Evolutionary conservation across 64 coral and sea anemone species (phyloP), one percentile per base, ranked within the genome.

Genomic region (Montipora efflorescens): DNA sequence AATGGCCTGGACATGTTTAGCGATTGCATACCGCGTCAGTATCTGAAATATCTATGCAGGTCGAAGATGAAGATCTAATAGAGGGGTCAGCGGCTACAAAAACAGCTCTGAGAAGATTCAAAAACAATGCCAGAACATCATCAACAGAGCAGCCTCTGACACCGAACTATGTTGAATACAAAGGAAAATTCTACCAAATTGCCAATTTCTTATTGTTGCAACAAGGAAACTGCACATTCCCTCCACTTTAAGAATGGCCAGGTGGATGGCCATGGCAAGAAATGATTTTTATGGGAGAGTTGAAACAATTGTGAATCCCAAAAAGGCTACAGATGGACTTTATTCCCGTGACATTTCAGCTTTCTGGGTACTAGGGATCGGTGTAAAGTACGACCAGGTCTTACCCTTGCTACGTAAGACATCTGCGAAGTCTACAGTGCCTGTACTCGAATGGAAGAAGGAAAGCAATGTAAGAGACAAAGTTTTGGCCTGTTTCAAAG

Each of bases 381-480:
- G 76, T 78, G 15, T 78, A 47, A 78, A 47, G 18, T 78, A 15
- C 76, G 76, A 15, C 48, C 18, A 49, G 47, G 76, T 78, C 12
- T 78, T 78, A 47, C 76, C 46, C 11, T 44, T 78, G 76, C 48
- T 80, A 19, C 78, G 18, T 51, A 80, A 57, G 48, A 80, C 78
- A 16, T 80, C 13, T 57, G 51, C 78, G n/a, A 80, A 80, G 52
- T 80, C 51, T 51, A 5, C 78, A 21, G 78, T 80, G 16, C 78
- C 78, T 23, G 78, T 80, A 19, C 58, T 80, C n/a, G 51, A 80
- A 51, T 80, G 78, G 78, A 80, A 80, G 48, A 80, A 80, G 57
- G 78, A 19, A 55, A 80, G 58, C 16, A 20, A 21, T 19, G 18
- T 15, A 11, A 80, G 20, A 55, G 78, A 80, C 51, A 80, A 80